Base-by-base conservation (phyloP, 2,888 invertebrate species). In the Deilephila elpenor region DNA sequence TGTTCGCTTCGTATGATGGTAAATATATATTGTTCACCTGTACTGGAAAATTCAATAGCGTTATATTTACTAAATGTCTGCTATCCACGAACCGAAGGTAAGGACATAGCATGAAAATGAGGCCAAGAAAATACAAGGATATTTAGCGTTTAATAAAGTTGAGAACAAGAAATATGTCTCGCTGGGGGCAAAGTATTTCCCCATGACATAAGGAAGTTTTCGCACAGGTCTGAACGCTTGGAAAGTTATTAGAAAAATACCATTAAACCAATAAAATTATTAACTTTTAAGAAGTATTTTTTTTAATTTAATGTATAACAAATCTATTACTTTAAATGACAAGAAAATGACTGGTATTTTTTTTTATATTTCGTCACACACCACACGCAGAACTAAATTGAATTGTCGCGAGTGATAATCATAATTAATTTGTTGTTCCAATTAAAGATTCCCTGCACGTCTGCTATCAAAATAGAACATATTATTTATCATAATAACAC, bases 21-120 rank as follows among this genome's bases (percentile, higher is more conserved):
- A 71, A 34, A 56, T 64, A 56, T 34, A 56, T 56, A 44, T 56
- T 72, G 34, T 62, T 53, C 34, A 72, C 62, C 62, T 72, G 32
- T n/a, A 71, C 32, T 19, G 19, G 56, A 6, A 14, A 51, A 67
- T 51, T 6, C 51, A 25, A 25, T 51, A 29, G 60, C 29, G 17
- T 29, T 34, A 37, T n/a, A 44, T 1, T 51, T 44, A 34, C 19
- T 19, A n/a, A n/a, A 11, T 3, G 37, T 19, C 62, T 62, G 2
- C 32, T 34, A n/a, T 34, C 32, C 19, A 62, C 5, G 14, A 62
- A 17, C 6, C 32, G 32, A 34, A 34, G 19, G 62, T n/a, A 6
- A 37, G 7, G n/a, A 62, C 7, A 61, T 61, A 59, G 25, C 8
- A 11, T 4, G 44, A 19, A 17, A 56, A 56, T 56, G 11, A 44